phyloP scores from a whole-genome alignment of 2,888 invertebrate genomes.

The Sialis fuliginosa region DNA sequence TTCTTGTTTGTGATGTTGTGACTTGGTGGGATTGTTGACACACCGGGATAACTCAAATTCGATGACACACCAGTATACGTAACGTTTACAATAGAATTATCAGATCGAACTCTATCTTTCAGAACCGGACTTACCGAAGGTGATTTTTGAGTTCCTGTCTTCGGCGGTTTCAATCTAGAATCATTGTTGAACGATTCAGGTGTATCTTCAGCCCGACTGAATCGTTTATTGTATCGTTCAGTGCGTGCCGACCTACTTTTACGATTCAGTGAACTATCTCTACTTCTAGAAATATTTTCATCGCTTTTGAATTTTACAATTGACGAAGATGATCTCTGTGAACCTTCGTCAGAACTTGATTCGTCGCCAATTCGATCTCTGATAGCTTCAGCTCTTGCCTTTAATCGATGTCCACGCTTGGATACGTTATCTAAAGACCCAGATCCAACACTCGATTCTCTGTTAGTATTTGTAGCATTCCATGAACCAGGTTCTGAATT shows the following conservation, averaged over 20 bases:
- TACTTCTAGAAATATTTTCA: conserved; percentile 42
- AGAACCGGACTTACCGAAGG: conserved; percentile 18
- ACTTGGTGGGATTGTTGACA: not conserved
- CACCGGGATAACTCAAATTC: not conserved
- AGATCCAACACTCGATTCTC: conserved; percentile 21
- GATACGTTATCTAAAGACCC: conserved; percentile 31
- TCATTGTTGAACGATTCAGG: conserved; percentile 35
- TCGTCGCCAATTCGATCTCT: conserved; percentile 38
- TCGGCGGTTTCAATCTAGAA: not conserved
- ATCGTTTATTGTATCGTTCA: conserved; percentile 59
- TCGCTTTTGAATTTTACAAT: conserved; percentile 50
- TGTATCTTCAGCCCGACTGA: conserved; percentile 51
- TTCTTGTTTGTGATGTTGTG: not conserved
- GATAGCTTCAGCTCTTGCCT: conserved; percentile 48
- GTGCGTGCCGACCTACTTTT: conserved; percentile 57
- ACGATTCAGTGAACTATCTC: conserved; percentile 39
- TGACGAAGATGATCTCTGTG: conserved; percentile 45
- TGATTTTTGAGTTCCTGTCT: conserved; percentile 10
- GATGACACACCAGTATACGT: not conserved
- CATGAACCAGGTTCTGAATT: conserved; percentile 8
- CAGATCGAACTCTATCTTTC: not conserved
- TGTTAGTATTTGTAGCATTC: conserved; percentile 15
- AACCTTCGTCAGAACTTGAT: conserved; percentile 57
- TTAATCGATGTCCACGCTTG: conserved; percentile 36
- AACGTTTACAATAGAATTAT: not conserved